Conservation (phyloP, 2,113 vertebrate genomes). For the Spea multiplicata region DNA sequence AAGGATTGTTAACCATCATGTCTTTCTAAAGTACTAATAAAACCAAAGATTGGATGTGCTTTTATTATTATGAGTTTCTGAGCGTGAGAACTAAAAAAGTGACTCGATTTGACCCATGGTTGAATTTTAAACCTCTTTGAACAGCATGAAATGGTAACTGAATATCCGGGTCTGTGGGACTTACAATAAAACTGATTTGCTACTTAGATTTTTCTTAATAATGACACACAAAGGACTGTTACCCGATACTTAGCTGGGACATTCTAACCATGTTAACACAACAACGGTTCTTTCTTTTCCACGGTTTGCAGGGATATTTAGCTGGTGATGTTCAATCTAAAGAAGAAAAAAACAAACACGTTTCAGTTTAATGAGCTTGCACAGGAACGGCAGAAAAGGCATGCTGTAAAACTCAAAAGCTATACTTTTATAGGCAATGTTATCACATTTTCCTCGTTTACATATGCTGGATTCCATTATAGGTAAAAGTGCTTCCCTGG, state of each 20-base stretch:
- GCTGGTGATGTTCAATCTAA: not conserved
- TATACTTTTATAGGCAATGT: too few species aligned
- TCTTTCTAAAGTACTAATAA: not conserved
- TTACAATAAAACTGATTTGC: conserved; percentile 14
- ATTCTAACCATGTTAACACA: not conserved
- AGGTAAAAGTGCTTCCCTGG: too few species aligned
- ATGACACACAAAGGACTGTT: not conserved
- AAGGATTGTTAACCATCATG: not conserved
- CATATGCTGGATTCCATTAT: too few species aligned
- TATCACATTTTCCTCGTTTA: too few species aligned
- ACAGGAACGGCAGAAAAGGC: too few species aligned
- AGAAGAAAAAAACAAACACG: too few species aligned
- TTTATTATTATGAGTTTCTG: not conserved
- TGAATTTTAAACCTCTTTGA: conserved; percentile 4
- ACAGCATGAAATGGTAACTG: conserved; percentile 15
- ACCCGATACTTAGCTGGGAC: not conserved
- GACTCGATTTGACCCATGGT: not conserved
- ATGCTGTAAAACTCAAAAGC: too few species aligned
- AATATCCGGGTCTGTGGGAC: conserved; percentile 11
- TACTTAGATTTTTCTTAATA: not conserved
- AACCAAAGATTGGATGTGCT: not conserved
- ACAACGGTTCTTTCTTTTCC: not conserved
- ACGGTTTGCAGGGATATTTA: not conserved
- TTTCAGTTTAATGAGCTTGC: too few species aligned
- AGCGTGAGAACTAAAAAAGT: not conserved